These are phyloP conservation scores for Tinamus major DNA, from an alignment of 2,797 vertebrate species.

Conservation along the genomic window DNA sequence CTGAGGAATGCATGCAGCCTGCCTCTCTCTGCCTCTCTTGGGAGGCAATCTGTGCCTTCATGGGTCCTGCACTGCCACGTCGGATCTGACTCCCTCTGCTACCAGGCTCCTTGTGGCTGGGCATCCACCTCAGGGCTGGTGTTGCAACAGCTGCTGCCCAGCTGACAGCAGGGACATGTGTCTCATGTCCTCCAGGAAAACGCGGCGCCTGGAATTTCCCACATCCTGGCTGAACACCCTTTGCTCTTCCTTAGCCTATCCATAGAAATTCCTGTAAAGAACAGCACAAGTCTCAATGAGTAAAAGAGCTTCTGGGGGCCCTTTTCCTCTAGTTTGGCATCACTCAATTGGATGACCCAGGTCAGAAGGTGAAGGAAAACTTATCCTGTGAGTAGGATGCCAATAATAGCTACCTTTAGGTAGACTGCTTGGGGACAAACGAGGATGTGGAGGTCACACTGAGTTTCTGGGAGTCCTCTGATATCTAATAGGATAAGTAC, in stretches of 20 bases:
- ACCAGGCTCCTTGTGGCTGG: too few relatives aligned
- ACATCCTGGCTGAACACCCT: too few relatives aligned
- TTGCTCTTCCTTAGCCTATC: not conserved
- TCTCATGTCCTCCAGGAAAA: not conserved
- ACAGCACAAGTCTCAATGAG: not conserved
- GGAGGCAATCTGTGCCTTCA: not conserved
- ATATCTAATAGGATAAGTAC: not conserved
- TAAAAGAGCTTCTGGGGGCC: not conserved
- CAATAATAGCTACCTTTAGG: not conserved
- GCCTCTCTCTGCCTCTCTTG: too few relatives aligned
- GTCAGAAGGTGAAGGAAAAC: not conserved
- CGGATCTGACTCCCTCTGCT: not conserved
- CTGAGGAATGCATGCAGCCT: not conserved
- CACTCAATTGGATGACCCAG: not conserved
- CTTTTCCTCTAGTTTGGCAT: not conserved
- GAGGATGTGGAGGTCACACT: not conserved
- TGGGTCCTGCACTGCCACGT: rapidly evolving
- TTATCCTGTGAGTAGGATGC: not conserved
- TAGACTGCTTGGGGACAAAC: not conserved
- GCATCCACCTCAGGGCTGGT: too few relatives aligned
- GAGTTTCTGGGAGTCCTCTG: not conserved
- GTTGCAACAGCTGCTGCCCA: too few relatives aligned
- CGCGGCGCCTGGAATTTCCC: too few relatives aligned
- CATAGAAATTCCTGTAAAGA: not conserved
- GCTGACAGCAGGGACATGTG: too few relatives aligned